A percentile compares a stretch with the other conserved stretches of the same genome.
Conservation (phyloP, 2,797 vertebrate species). For the Squalus acanthias region DNA sequence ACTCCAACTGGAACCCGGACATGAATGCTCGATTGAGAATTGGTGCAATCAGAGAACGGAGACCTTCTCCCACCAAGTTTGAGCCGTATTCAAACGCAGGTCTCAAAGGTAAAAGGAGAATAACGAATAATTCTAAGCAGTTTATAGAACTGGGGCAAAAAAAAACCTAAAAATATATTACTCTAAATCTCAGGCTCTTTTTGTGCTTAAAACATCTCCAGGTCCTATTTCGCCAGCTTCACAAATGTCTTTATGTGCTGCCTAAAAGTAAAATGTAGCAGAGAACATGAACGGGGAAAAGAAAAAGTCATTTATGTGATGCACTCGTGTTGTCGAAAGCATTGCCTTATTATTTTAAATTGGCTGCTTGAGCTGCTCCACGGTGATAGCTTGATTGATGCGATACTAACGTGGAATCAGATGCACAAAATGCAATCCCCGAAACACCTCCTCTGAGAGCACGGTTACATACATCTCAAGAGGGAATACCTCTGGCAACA, state of each 20-base stretch:
- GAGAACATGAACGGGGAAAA: background rate
- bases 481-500: background rate
- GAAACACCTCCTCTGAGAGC: background rate
- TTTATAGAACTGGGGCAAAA: background rate
- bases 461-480: background rate
- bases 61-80: background rate
- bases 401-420: background rate
- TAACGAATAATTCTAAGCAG: background rate
- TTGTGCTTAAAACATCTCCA: background rate
- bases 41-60: background rate
- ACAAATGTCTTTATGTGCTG: background rate
- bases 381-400: slow-evolving; percentile 18
- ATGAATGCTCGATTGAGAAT: background rate
- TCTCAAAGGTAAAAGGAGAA: background rate
- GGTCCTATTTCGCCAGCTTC: no score
- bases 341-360: slow-evolving; percentile 28
- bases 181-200: no score
- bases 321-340: background rate
- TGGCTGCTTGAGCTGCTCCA: background rate
- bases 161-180: no score
- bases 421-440: background rate
- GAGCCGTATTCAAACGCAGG: background rate
- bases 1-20: background rate
- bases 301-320: background rate
- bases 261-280: background rate